Percentiles rank a stretch among this genome's conserved stretches.
Evolutionary conservation across 2,797 vertebrate species (phyloP).

Genomic region (Sebastolobus altivelis): DNA sequence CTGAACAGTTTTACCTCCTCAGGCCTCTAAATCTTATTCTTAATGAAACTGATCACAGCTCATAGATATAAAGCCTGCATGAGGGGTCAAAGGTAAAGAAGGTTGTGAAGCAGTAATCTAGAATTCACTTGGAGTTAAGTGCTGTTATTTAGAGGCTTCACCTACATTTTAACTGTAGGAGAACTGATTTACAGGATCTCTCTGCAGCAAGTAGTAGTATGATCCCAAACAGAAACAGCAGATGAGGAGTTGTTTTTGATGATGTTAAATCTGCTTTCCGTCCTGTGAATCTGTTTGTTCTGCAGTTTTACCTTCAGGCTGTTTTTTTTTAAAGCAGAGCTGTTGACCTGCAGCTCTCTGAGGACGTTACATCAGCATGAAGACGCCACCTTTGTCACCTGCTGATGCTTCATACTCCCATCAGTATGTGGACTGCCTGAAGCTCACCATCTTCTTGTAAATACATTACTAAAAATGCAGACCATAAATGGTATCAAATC

Average conservation of each 20-base stretch:
- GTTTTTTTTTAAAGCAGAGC: not conserved
- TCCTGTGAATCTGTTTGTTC: constrained; percentile 12
- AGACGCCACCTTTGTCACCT: not conserved
- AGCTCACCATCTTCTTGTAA: not conserved
- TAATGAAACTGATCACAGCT: not conserved
- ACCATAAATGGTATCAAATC: not conserved
- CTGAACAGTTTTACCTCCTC: not conserved
- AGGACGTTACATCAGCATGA: constrained; percentile 12
- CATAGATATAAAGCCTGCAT: too few species aligned
- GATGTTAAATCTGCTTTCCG: not conserved
- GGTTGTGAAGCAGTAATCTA: not conserved
- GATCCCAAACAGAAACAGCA: not conserved
- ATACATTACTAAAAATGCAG: too few species aligned
- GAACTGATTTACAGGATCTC: not conserved
- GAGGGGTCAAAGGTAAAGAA: not conserved
- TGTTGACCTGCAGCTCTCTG: constrained; percentile 10
- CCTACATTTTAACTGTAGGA: too few species aligned
- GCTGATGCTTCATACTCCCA: not conserved
- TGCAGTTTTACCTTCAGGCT: constrained; percentile 4
- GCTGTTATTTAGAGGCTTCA: too few species aligned
- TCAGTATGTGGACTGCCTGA: not conserved
- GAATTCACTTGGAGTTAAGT: too few species aligned
- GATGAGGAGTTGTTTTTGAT: constrained; percentile 2
- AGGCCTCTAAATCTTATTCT: not conserved
- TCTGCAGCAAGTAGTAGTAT: not conserved